These are phyloP conservation scores for Laticauda laticaudata DNA, from an alignment of 2,113 vertebrate genomes.

Conservation along the genomic window DNA sequence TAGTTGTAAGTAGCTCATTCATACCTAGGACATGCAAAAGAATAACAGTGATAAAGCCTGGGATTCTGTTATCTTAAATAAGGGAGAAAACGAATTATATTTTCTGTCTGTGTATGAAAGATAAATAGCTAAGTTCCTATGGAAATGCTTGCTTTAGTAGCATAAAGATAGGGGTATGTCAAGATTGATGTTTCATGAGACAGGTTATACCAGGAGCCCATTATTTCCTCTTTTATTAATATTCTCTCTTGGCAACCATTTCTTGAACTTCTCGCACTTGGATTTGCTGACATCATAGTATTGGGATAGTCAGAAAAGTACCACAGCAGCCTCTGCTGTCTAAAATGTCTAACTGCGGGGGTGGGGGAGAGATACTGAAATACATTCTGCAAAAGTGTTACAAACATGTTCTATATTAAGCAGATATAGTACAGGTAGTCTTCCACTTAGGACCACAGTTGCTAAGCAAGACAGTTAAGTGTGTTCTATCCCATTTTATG, in stretches of 20 bases:
- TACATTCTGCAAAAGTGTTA: not conserved
- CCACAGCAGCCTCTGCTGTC: conserved; percentile 7
- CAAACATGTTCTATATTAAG: not conserved
- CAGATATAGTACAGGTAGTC: not conserved
- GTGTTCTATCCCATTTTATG: not conserved
- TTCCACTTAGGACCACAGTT: not conserved
- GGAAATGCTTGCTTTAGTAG: not conserved
- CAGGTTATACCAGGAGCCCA: not conserved
- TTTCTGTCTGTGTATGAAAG: not conserved
- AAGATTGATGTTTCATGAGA: not conserved
- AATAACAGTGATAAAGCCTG: not conserved
- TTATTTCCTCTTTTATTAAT: not conserved
- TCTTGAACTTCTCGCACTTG: not conserved
- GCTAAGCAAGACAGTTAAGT: not conserved
- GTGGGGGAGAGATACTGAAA: not conserved
- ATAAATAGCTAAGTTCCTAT: not conserved
- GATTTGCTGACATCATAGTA: not conserved
- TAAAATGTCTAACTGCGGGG: not conserved
- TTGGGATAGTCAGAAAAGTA: not conserved
- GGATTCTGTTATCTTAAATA: not conserved
- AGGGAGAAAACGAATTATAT: not conserved
- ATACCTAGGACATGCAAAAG: not conserved
- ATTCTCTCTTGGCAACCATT: not conserved
- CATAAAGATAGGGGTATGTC: not conserved
- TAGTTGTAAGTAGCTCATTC: not conserved